Base-by-base conservation (phyloP, 2,797 vertebrate genomes). In the Muscicapa striata region DNA sequence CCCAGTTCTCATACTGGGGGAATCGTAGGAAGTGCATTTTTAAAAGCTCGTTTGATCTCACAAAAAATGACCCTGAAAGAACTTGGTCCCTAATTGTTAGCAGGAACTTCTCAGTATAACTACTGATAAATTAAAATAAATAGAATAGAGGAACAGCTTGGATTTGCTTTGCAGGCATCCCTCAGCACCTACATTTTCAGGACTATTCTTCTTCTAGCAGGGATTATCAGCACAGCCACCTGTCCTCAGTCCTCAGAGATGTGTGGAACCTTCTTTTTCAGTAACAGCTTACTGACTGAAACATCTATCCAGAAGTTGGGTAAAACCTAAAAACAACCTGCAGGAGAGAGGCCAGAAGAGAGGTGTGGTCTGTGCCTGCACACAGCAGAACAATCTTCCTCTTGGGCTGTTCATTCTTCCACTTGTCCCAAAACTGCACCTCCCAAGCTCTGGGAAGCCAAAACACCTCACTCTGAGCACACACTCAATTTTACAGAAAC, bases 391-490 rank as follows among this genome's bases (percentile, higher is more conserved):
- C 10, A 1, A 30, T 13, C 12, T 13, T 66, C 36, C 13, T 63
- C 52, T 55, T 40, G 13, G 3, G 12, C 24, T 48, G 52, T 9
- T 13, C 2, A 0, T 3, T 23, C 36, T 40, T 70, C 46, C 24
- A 24, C 27, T 40, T 29, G 34, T 13, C 67, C 62, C 75, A 16
- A 30, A 34, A 22, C 27, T 32, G 22, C 69, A 45, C 41, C 32
- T 70, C 49, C 67, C 1, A 1, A 58, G 41, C 41, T 62, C 78
- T 3, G 41, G 38, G 41, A 74, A 84, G 54, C 69, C 32, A 0
- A 17, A 58, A 27, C 3, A 0, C 18, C 24, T 16, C 19, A 0
- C 16, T 45, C 66, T 5, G 9, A 40, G 75, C 36, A 14, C 9
- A 1, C 7, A 34, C 61, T 4, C 18, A 43, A 55, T 73, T 85